phyloP scores from a whole-genome alignment of 2,888 invertebrate species.

The Pherbina coryleti region DNA sequence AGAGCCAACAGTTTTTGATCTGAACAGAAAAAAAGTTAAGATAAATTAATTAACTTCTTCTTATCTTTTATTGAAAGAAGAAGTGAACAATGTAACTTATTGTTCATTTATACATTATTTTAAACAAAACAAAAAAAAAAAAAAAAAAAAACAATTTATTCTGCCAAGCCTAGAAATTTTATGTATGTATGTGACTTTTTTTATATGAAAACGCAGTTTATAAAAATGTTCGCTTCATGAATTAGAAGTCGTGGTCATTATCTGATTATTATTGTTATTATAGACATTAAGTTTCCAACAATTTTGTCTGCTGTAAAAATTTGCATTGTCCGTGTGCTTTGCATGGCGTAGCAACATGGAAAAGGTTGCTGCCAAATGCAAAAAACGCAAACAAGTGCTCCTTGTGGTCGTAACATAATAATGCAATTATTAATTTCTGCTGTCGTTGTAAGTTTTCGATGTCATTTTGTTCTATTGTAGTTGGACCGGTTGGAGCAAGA shows the following conservation, averaged over 20 bases:
- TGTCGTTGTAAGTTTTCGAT: conserved; percentile 15
- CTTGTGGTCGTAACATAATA: conserved; percentile 17
- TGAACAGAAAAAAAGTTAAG: too few species aligned
- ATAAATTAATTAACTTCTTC: too few species aligned
- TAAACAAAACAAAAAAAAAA: too few species aligned
- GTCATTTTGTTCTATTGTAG: not conserved
- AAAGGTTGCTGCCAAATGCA: conserved; percentile 22
- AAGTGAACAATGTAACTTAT: too few species aligned
- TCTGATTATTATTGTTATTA: conserved; percentile 38
- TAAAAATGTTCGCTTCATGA: not conserved
- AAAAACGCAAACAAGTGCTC: conserved; percentile 29
- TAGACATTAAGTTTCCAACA: not conserved
- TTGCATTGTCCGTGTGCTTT: conserved; percentile 8
- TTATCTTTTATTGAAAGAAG: too few species aligned
- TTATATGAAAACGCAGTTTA: not conserved
- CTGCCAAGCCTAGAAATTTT: too few species aligned
- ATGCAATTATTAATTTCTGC: conserved; percentile 38
- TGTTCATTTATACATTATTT: too few species aligned
- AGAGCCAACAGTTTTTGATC: too few species aligned
- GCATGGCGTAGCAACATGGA: not conserved
- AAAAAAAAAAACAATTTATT: too few species aligned
- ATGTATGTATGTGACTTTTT: too few species aligned
- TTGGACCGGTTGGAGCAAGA: not conserved
- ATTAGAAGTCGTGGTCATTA: conserved; percentile 40
- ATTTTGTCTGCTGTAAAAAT: not conserved